phyloP scores from a whole-genome alignment of 2,888 invertebrate species.

The Sphecodes monilicornis region DNA sequence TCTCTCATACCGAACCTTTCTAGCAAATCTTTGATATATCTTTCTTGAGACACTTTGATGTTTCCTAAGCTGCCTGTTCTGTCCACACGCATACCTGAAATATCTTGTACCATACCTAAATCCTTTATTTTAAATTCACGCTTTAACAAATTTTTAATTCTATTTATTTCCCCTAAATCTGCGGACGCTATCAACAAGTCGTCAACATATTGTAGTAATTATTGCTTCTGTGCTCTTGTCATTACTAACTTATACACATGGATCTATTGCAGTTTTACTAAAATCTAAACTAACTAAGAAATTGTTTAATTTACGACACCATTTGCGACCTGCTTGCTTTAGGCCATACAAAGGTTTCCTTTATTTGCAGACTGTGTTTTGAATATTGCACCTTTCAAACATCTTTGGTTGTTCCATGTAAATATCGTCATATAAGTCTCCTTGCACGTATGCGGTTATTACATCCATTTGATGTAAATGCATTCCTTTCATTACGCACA shows the following conservation, averaged over 20 bases:
- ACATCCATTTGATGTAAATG: too few relatives aligned
- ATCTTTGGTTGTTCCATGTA: too few relatives aligned
- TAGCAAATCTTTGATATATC: background rate
- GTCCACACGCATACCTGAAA: conserved; percentile 8
- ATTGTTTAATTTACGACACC: too few relatives aligned
- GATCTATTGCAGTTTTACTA: background rate
- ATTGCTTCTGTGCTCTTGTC: background rate
- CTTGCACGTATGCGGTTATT: too few relatives aligned
- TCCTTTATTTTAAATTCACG: conserved; percentile 22
- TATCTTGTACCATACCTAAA: background rate
- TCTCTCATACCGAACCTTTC: background rate
- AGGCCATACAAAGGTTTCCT: too few relatives aligned
- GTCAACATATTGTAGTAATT: conserved; percentile 28
- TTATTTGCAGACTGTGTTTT: too few relatives aligned
- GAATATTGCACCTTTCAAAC: too few relatives aligned
- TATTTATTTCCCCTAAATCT: background rate
- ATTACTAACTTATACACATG: conserved; percentile 21
- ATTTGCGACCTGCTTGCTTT: too few relatives aligned
- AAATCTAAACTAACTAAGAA: too few relatives aligned
- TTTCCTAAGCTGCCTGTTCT: background rate
- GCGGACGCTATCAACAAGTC: conserved; percentile 28
- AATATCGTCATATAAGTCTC: too few relatives aligned
- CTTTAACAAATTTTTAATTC: background rate
- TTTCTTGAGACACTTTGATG: background rate
- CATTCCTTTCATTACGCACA: too few relatives aligned